Base-by-base conservation (phyloP, 2,888 invertebrate species). In the Tetranychus piercei region DNA sequence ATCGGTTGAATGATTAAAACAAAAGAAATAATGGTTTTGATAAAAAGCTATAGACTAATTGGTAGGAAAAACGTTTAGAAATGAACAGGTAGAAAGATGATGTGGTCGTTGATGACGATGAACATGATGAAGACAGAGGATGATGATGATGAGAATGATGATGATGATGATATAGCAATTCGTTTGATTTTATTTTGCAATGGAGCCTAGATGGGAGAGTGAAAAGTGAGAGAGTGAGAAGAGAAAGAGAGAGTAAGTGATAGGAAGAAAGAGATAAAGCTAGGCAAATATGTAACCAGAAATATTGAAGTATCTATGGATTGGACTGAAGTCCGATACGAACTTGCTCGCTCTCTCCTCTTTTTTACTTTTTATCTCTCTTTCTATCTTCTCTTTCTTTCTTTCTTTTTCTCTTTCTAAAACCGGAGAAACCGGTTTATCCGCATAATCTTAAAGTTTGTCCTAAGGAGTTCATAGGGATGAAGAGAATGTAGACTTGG, bases 191-290 rank as follows among this genome's bases (percentile, higher is more conserved):
- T 69, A 5, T 11, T 5, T 6, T 20, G 8, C 11, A 18, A 9
- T 20, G n/a, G n/a, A 67, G n/a, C n/a, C 34, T 20, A 69, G 20
- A 20, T 23, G 22, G 20, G 22, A 69, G 69, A 67, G 67, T 18
- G 67, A 22, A n/a, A 22, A 67, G n/a, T 3, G 11, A 67, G 71
- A 34, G 43, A 71, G 71, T 22, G 43, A 65, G 71, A 64, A 70
- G 71, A 71, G 71, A 71, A 23, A 44, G 71, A 71, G 71, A 71
- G 71, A 71, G 67, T 18, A 22, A 67, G n/a, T 22, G 67, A 67
- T 11, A 22, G 7, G 11, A 5, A 69, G n/a, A 69, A 22, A 69
- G 34, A 22, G n/a, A 11, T 67, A 22, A n/a, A 67, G 22, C 34
- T 43, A n/a, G 15, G 11, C 44, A n/a, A 11, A 8, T 73, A 34